Evolutionary conservation across 37 sponge, comb jelly and placozoan genomes (phyloP).

Genomic region (Axinella damicornis): DNA sequence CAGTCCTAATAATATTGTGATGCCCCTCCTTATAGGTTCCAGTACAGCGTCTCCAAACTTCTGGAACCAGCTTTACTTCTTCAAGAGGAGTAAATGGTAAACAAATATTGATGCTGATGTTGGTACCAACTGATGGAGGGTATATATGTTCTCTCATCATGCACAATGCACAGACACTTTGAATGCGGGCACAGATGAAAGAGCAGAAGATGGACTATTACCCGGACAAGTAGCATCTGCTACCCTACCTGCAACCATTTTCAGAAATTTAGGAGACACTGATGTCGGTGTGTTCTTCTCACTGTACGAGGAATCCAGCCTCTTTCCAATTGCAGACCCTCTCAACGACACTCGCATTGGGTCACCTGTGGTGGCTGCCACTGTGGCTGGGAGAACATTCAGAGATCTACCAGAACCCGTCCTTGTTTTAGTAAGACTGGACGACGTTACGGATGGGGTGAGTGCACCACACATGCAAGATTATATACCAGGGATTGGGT

Average conservation of each 20-base stretch:
- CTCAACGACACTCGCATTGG: constrained; percentile 1
- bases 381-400: neutral
- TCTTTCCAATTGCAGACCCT: neutral
- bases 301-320: neutral
- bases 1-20: too few species aligned
- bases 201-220: too few species aligned
- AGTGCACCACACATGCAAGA: neutral
- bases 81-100: neutral
- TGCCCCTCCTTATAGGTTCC: too few species aligned
- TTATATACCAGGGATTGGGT: neutral
- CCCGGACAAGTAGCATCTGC: neutral
- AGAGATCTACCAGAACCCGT: neutral
- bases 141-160: too few species aligned
- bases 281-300: constrained; percentile 16
- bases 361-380: constrained; percentile 24
- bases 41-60: too few species aligned
- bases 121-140: too few species aligned
- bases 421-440: neutral
- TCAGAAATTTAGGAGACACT: neutral
- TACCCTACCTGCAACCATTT: constrained; percentile 7
- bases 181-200: too few species aligned
- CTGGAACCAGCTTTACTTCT: neutral
- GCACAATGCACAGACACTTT: too few species aligned
- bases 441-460: neutral
- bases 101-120: too few species aligned